A percentile compares a stretch with the other conserved stretches of the same genome.
Evolutionary conservation across 2,888 invertebrate genomes (phyloP).

Genomic region (Ophion costatus): DNA sequence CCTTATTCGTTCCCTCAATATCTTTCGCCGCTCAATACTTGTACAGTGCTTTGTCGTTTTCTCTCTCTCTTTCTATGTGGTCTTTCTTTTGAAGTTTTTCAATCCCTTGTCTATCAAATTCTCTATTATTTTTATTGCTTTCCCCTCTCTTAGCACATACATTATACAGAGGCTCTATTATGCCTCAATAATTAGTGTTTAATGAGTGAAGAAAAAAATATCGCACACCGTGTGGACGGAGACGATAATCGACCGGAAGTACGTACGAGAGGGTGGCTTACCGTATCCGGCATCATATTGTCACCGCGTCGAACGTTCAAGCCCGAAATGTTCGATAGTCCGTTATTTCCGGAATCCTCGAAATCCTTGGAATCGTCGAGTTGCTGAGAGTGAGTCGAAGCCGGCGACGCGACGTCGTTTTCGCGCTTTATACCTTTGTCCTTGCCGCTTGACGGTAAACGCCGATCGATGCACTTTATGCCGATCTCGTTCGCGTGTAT

Average conservation of each 20-base stretch:
- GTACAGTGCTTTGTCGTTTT: too few species aligned
- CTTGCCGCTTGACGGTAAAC: constrained; percentile 67
- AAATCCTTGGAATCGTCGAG: constrained; percentile 41
- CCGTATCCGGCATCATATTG: constrained; percentile 55
- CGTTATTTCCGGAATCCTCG: constrained; percentile 18
- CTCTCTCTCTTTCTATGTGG: too few species aligned
- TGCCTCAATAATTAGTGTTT: too few species aligned
- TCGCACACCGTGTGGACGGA: too few species aligned
- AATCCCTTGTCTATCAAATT: too few species aligned
- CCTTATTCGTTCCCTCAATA: too few species aligned
- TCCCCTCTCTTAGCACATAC: too few species aligned
- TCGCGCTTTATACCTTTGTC: constrained; percentile 61
- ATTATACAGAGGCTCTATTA: too few species aligned
- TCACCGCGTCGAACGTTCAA: constrained; percentile 44
- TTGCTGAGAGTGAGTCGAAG: constrained; percentile 50
- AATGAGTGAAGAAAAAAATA: too few species aligned
- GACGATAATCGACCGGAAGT: neutral
- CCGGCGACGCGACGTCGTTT: constrained; percentile 46
- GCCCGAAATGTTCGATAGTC: constrained; percentile 1
- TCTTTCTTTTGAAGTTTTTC: too few species aligned
- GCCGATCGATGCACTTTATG: constrained; percentile 72
- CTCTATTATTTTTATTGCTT: too few species aligned
- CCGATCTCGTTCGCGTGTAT: constrained; percentile 79
- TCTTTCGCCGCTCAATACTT: too few species aligned
- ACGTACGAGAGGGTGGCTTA: neutral